phyloP scores from a whole-genome alignment of 2,113 vertebrate species.

The Malurus alboscapulatus region DNA sequence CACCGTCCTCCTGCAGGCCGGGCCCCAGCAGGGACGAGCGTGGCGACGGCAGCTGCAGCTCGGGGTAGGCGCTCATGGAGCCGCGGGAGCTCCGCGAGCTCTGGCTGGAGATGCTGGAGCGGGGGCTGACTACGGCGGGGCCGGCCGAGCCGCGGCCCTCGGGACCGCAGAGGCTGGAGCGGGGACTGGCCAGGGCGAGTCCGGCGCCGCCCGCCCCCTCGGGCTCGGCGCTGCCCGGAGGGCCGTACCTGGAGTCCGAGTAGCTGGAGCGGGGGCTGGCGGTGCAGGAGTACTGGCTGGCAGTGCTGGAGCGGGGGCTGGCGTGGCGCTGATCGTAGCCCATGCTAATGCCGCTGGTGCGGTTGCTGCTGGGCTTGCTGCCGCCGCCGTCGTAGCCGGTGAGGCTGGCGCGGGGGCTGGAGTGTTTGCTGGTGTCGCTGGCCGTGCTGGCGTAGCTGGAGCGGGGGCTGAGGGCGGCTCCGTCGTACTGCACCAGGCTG shows the following conservation, averaged over 20 bases:
- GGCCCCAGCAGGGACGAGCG: slow-evolving; percentile 81
- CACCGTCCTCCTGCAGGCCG: slow-evolving; percentile 74
- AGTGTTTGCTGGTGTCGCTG: slow-evolving; percentile 88
- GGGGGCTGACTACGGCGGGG: slow-evolving; percentile 77
- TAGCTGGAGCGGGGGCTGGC: slow-evolving; percentile 84
- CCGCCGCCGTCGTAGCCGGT: slow-evolving; percentile 86
- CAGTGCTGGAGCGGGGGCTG: slow-evolving; percentile 89
- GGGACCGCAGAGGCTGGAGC: slow-evolving; percentile 87
- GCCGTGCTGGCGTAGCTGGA: slow-evolving; percentile 92
- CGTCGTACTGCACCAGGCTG: slow-evolving; percentile 80
- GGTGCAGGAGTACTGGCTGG: slow-evolving; percentile 84
- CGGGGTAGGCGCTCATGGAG: slow-evolving; percentile 86
- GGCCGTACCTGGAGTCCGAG: slow-evolving; percentile 77
- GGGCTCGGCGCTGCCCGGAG: slow-evolving; percentile 66
- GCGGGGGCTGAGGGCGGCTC: slow-evolving; percentile 79
- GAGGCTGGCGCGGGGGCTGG: slow-evolving; percentile 88
- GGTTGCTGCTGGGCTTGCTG: slow-evolving; percentile 87
- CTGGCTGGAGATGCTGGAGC: slow-evolving; percentile 91
- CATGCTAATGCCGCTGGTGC: slow-evolving; percentile 96
- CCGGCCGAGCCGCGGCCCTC: slow-evolving; percentile 73
- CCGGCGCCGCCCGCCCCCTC: slow-evolving; percentile 36
- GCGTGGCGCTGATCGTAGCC: slow-evolving; percentile 93
- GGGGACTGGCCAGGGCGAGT: slow-evolving; percentile 75
- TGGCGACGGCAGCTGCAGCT: slow-evolving; percentile 83
- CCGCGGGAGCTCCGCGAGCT: slow-evolving; percentile 88